Conservation (phyloP, 2,888 invertebrate species). For the Drosophila neonasuta region DNA sequence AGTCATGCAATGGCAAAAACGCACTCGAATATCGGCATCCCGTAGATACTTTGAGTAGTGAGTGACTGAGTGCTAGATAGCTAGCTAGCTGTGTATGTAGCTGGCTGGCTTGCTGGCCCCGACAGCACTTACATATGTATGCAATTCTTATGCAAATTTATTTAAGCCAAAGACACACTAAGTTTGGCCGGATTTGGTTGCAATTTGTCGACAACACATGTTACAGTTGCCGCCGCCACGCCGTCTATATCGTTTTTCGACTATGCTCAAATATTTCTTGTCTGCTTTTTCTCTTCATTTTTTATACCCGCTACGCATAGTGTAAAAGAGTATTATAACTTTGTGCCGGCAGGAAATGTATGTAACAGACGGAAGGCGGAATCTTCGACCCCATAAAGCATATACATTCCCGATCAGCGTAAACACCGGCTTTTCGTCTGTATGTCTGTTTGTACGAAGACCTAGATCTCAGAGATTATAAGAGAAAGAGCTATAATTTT, state of each 20-base stretch:
- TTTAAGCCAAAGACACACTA: slow-evolving; percentile 72
- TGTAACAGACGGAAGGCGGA: too few relatives aligned
- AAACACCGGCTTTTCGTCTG: too few relatives aligned
- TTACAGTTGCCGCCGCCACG: slow-evolving; percentile 35
- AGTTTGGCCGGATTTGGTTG: slow-evolving; percentile 71
- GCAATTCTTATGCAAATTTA: slow-evolving; percentile 70
- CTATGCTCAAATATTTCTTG: slow-evolving; percentile 1
- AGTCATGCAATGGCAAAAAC: not conserved
- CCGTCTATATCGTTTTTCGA: slow-evolving; percentile 2
- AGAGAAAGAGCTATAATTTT: too few relatives aligned
- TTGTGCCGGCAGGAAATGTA: too few relatives aligned
- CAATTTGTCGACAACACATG: slow-evolving; percentile 75
- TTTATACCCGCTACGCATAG: not conserved
- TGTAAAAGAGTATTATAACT: too few relatives aligned
- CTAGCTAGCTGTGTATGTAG: too few relatives aligned
- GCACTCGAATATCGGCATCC: not conserved
- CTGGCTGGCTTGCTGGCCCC: not conserved
- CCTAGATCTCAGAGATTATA: too few relatives aligned
- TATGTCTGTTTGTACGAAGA: too few relatives aligned
- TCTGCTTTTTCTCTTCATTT: not conserved
- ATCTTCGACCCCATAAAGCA: too few relatives aligned
- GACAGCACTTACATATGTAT: slow-evolving; percentile 36
- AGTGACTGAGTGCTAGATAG: too few relatives aligned
- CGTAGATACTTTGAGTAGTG: not conserved
- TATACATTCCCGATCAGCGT: too few relatives aligned